Conservation (phyloP, 2,888 invertebrate genomes). For the Trissolcus brochymenae region DNA sequence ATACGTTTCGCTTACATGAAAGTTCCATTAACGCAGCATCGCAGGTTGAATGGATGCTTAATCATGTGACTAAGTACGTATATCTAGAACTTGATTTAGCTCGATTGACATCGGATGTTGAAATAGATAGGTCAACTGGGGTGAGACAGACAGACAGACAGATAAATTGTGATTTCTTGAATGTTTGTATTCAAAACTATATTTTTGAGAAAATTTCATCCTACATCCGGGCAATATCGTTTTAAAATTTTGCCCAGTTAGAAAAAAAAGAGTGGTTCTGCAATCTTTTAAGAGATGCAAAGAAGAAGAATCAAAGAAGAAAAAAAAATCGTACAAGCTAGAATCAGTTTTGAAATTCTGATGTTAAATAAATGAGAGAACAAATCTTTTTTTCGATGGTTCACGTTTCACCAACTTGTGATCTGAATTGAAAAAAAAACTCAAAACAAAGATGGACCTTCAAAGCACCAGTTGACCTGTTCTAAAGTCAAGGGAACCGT, state of each 20-base stretch:
- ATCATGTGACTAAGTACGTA: conserved; percentile 56
- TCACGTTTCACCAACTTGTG: background rate
- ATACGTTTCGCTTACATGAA: conserved; percentile 53
- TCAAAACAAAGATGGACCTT: conserved; percentile 11
- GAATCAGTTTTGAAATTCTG: too few relatives aligned
- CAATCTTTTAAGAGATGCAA: too few relatives aligned
- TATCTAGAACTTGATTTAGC: conserved; percentile 45
- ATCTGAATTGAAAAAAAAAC: background rate
- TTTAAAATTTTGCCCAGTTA: too few relatives aligned
- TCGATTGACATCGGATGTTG: conserved; percentile 40
- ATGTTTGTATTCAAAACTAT: background rate
- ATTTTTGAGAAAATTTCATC: background rate
- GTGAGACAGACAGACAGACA: conserved; percentile 25
- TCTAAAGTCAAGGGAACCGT: conserved; percentile 18
- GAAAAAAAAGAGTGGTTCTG: too few relatives aligned
- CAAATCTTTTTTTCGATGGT: too few relatives aligned
- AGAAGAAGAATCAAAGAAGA: too few relatives aligned
- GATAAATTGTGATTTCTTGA: background rate
- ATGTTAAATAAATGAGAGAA: too few relatives aligned
- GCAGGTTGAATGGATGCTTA: conserved; percentile 43
- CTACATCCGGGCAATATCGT: too few relatives aligned
- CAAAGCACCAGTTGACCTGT: background rate
- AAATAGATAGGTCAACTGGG: conserved; percentile 14
- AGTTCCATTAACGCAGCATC: conserved; percentile 55
- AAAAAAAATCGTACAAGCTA: too few relatives aligned